phyloP scores from a whole-genome alignment of 2,888 invertebrate genomes.

The Drosophila merina region DNA sequence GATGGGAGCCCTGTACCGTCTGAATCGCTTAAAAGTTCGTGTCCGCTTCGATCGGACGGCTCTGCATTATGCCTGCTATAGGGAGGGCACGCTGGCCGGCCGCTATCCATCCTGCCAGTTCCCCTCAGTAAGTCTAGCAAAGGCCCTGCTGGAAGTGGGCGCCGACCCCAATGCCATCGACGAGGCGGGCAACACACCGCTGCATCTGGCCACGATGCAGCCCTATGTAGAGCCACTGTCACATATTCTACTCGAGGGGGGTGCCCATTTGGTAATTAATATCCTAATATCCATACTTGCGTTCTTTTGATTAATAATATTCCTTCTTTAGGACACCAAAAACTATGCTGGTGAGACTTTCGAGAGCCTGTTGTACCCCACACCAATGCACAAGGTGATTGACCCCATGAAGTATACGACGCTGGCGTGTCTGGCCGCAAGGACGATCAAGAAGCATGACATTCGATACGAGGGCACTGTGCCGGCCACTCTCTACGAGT shows the following conservation, averaged over 20 bases:
- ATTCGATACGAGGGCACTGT: conserved; percentile 87
- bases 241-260: conserved; percentile 89
- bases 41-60: conserved; percentile 88
- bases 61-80: conserved; percentile 93
- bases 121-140: conserved; percentile 88
- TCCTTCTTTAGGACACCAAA: conserved; percentile 85
- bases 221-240: conserved; percentile 90
- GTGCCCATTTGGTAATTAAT: conserved; percentile 86
- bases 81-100: conserved; percentile 89
- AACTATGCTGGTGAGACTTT: conserved; percentile 92
- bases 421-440: conserved; percentile 94
- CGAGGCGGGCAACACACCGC: conserved; percentile 93
- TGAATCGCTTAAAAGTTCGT: conserved; percentile 89
- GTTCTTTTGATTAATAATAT: neutral
- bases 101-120: conserved; percentile 89
- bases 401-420: conserved; percentile 91
- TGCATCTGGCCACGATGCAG: conserved; percentile 91
- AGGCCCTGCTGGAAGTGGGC: conserved; percentile 91
- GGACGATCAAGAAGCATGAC: conserved; percentile 89
- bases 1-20: conserved; percentile 89
- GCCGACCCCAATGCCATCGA: conserved; percentile 92
- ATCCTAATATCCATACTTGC: too few relatives aligned
- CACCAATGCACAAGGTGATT: conserved; percentile 87
- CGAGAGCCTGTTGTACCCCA: conserved; percentile 87
- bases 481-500: conserved; percentile 85